A percentile compares a stretch with the other conserved stretches of the same genome.
These are phyloP conservation scores for Frankliniella intonsa DNA, from an alignment of 2,888 invertebrate genomes.

Conservation along the genomic window DNA sequence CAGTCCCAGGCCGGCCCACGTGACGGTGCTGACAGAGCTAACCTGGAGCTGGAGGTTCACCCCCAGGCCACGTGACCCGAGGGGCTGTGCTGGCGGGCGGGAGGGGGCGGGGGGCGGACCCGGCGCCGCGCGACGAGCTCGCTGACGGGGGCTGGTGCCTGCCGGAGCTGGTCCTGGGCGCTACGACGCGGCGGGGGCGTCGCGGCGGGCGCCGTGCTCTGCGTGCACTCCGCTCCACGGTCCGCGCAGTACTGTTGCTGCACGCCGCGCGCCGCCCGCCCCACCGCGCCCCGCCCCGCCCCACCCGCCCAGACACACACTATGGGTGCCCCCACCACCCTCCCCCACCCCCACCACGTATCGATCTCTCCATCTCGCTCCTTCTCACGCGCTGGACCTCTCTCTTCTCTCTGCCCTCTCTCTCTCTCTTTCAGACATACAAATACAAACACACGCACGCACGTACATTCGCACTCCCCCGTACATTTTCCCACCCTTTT, in stretches of 20 bases:
- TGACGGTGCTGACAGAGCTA: background rate
- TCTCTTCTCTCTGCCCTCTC: background rate
- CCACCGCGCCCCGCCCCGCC: background rate
- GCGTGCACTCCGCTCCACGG: background rate
- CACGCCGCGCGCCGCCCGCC: background rate
- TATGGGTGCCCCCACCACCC: background rate
- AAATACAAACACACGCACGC: too few species aligned
- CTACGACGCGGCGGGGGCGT: background rate
- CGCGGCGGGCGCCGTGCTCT: background rate
- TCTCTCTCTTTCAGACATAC: background rate
- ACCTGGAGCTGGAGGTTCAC: background rate
- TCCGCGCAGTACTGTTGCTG: background rate
- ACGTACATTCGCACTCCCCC: too few species aligned
- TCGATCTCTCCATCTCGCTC: background rate
- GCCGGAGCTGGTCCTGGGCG: background rate
- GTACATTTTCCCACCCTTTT: too few species aligned
- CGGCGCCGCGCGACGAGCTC: background rate
- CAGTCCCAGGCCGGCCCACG: too few species aligned
- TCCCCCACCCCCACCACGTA: background rate
- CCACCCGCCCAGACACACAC: background rate
- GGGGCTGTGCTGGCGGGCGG: background rate
- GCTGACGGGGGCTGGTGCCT: background rate
- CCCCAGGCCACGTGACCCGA: background rate
- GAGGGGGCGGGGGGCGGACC: background rate
- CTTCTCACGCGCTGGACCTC: background rate